These are phyloP conservation scores for Clivina fossor DNA, from an alignment of 2,888 invertebrate species.

Conservation along the genomic window DNA sequence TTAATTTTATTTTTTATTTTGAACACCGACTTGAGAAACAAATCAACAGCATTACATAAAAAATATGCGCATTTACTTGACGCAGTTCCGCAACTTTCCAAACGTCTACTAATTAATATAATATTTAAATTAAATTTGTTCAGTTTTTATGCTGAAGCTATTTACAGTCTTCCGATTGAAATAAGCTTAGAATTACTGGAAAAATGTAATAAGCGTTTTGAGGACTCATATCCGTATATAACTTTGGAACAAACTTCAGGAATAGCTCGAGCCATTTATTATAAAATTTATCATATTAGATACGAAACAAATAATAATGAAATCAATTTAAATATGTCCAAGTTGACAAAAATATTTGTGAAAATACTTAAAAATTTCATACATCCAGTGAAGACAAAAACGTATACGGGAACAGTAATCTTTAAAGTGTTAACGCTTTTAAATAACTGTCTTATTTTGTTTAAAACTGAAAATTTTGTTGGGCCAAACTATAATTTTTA, in stretches of 20 bases:
- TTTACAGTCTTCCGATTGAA: slow-evolving; percentile 20
- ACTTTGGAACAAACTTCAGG: slow-evolving; percentile 17
- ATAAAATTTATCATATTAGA: slow-evolving; percentile 22
- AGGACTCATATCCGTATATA: slow-evolving; percentile 18
- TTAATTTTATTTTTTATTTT: slow-evolving; percentile 23
- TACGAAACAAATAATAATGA: slow-evolving; percentile 12
- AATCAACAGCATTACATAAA: slow-evolving; percentile 6
- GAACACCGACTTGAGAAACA: slow-evolving; percentile 20
- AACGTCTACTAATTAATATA: slow-evolving; percentile 23
- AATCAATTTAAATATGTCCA: slow-evolving; percentile 1
- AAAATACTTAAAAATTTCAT: slow-evolving; percentile 25
- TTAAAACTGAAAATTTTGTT: slow-evolving; percentile 16
- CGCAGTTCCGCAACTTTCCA: slow-evolving; percentile 20
- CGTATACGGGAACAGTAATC: slow-evolving; percentile 26
- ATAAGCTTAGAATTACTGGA: slow-evolving; percentile 26
- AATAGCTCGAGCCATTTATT: slow-evolving; percentile 23
- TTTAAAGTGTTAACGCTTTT: slow-evolving; percentile 14
- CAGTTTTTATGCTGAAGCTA: slow-evolving; percentile 26
- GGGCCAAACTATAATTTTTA: slow-evolving; percentile 21
- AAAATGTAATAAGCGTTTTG: slow-evolving; percentile 10
- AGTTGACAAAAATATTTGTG: slow-evolving; percentile 15
- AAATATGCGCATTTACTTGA: slow-evolving; percentile 23
- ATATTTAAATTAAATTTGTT: slow-evolving; percentile 10
- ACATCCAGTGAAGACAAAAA: slow-evolving; percentile 15
- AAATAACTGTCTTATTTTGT: slow-evolving; percentile 17